These are phyloP conservation scores for Maconellicoccus hirsutus DNA, from an alignment of 1,140 invertebrate genomes.

Conservation along the genomic window DNA sequence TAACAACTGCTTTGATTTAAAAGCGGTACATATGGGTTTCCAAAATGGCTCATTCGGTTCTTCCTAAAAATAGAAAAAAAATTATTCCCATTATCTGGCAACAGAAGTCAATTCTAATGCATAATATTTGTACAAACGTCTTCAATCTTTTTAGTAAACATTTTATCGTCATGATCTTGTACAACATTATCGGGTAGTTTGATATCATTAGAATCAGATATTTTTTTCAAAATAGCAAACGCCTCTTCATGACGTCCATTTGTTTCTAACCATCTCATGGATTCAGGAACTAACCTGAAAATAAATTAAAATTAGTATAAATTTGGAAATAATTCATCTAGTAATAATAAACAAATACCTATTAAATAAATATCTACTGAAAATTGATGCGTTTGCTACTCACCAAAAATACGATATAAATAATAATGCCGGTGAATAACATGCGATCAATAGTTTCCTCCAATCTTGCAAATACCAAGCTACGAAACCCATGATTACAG, in stretches of 20 bases:
- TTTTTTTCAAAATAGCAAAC: slow-evolving; percentile 40
- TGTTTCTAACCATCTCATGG: slow-evolving; percentile 47
- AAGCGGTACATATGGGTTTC: slow-evolving; percentile 9
- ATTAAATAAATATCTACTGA: too few relatives aligned
- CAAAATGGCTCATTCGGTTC: neutral
- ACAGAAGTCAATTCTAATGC: too few relatives aligned
- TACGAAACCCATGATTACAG: slow-evolving; percentile 49
- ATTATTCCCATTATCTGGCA: too few relatives aligned
- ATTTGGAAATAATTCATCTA: neutral
- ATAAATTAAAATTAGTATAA: neutral
- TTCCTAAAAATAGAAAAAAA: slow-evolving; percentile 1
- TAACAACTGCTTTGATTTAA: slow-evolving; percentile 23
- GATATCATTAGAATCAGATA: slow-evolving; percentile 42
- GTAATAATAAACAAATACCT: neutral
- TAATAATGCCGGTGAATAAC: slow-evolving; percentile 52
- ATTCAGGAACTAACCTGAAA: slow-evolving; percentile 45
- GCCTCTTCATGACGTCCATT: slow-evolving; percentile 41
- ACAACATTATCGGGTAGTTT: slow-evolving; percentile 34
- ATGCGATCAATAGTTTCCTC: slow-evolving; percentile 49
- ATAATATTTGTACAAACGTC: too few relatives aligned
- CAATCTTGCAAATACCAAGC: slow-evolving; percentile 58
- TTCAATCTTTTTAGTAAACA: neutral
- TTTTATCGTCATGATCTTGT: slow-evolving; percentile 6
- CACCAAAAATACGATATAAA: slow-evolving; percentile 32
- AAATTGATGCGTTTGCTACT: too few relatives aligned